These are phyloP conservation scores for Gallinago solitaria DNA, from an alignment of 2,797 vertebrate species.

Conservation along the genomic window DNA sequence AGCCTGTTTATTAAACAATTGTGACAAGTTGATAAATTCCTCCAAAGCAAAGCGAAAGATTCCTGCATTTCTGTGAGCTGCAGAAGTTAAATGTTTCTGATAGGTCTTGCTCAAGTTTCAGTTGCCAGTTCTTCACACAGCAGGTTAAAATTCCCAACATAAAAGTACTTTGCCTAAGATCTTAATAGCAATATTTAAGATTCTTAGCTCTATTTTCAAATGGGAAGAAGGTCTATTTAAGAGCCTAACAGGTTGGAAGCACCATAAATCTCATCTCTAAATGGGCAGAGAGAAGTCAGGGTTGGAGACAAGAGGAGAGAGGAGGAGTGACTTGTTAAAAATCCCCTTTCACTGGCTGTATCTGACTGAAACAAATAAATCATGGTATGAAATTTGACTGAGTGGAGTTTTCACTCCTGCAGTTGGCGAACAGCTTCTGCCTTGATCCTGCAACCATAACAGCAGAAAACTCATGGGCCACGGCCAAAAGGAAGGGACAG, in stretches of 20 bases:
- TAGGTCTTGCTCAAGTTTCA: background rate
- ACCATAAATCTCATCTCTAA: background rate
- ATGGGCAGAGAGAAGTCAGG: background rate
- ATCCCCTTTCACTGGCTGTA: background rate
- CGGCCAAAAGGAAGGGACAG: background rate
- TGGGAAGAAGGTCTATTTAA: background rate
- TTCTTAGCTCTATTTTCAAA: background rate
- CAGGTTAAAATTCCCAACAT: background rate
- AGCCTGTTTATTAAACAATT: constrained; percentile 55
- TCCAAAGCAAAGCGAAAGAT: background rate
- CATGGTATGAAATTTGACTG: background rate
- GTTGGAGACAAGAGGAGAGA: background rate
- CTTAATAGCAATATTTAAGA: too few relatives aligned
- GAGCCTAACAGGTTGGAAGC: background rate
- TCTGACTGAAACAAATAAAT: background rate
- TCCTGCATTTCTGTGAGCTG: background rate
- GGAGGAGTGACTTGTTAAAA: background rate
- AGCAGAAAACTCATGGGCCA: background rate
- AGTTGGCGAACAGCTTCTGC: background rate
- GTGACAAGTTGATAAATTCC: constrained; percentile 33
- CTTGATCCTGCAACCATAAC: background rate
- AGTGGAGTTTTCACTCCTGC: background rate
- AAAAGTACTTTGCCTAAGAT: background rate
- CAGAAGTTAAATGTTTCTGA: background rate
- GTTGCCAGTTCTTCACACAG: background rate